Evolutionary conservation across 2,797 vertebrate genomes (phyloP).

Genomic region (Pangasius larnaudii): DNA sequence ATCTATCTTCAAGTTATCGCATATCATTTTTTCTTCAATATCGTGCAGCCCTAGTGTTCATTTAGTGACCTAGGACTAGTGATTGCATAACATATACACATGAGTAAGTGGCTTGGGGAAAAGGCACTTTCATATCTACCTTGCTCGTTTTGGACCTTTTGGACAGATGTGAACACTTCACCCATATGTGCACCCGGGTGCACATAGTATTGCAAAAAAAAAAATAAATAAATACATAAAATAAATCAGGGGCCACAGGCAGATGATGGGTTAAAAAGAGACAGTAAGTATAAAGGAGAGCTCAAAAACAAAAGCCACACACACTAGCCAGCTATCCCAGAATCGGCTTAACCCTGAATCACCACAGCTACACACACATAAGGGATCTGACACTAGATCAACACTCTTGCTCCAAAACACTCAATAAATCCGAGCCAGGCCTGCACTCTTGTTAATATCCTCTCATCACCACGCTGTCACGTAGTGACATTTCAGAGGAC

Average conservation of each 20-base stretch:
- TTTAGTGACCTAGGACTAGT: not conserved
- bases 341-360: not conserved
- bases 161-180: not conserved
- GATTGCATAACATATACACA: too few species aligned
- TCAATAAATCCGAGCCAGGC: constrained; percentile 29
- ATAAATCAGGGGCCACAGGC: not conserved
- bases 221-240: too few species aligned
- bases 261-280: not conserved
- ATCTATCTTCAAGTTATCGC: too few species aligned
- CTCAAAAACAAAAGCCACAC: not conserved
- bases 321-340: not conserved
- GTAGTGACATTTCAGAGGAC: constrained; percentile 60
- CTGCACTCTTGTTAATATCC: constrained; percentile 61
- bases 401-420: constrained; percentile 19
- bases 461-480: constrained; percentile 47
- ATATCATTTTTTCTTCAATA: too few species aligned
- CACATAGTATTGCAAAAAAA: not conserved
- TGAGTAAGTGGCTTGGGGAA: not conserved
- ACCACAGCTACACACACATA: not conserved
- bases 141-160: not conserved
- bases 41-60: not conserved
- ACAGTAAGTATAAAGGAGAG: not conserved
- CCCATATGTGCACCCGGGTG: too few species aligned
- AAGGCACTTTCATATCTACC: not conserved
- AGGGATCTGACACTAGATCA: constrained; percentile 21